Percentiles rank a stretch among this genome's conserved stretches.
phyloP scores from a whole-genome alignment of 2,888 invertebrate species.

The Epicampocera succincta region DNA sequence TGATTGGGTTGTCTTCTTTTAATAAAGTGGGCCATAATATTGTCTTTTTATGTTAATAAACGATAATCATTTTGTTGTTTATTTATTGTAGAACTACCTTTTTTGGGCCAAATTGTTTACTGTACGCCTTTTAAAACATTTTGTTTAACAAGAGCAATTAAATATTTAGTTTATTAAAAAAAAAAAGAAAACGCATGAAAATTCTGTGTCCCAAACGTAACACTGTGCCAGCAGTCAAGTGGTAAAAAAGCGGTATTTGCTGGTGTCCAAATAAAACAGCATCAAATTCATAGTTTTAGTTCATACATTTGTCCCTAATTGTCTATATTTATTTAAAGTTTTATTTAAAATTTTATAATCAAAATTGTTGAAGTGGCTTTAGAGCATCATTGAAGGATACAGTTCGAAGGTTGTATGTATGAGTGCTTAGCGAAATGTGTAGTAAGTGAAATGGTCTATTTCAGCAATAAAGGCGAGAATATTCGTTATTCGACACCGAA shows the following conservation, averaged over 20 bases:
- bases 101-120: conserved; percentile 41
- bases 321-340: background rate
- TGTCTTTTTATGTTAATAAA: conserved; percentile 50
- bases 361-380: background rate
- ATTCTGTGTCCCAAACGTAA: conserved; percentile 11
- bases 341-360: conserved; percentile 13
- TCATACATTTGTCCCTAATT: background rate
- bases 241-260: background rate
- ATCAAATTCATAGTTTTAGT: conserved; percentile 21
- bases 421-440: background rate
- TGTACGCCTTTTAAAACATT: conserved; percentile 47
- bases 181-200: background rate
- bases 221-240: conserved; percentile 7
- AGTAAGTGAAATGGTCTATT: background rate
- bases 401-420: background rate
- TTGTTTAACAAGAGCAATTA: conserved; percentile 55
- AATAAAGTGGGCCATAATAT: conserved; percentile 65
- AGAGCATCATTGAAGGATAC: too few relatives aligned
- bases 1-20: conserved; percentile 50
- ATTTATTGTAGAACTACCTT: background rate
- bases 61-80: conserved; percentile 20
- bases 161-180: conserved; percentile 49
- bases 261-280: conserved; percentile 1
- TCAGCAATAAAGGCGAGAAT: too few relatives aligned
- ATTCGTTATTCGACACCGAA: too few relatives aligned